A percentile compares a stretch with the other conserved stretches of the same genome.
Evolutionary conservation across 2,888 invertebrate species (phyloP).

Genomic region (Drosophila melanosoma): DNA sequence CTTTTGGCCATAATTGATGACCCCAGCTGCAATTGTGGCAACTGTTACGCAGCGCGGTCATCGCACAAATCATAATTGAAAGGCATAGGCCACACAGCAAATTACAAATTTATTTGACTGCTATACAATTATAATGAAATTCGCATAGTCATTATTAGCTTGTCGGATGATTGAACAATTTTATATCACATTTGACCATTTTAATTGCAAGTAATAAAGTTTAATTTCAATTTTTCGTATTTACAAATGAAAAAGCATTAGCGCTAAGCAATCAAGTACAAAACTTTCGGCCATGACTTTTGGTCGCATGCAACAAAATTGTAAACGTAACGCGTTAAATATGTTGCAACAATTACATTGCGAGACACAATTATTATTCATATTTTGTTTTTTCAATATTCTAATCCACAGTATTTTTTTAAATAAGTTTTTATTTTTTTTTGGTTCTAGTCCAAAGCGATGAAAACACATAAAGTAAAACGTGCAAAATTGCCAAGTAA

Average conservation of each 20-base stretch:
- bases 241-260: conserved; percentile 46
- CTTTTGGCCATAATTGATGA: conserved; percentile 34
- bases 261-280: conserved; percentile 37
- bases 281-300: conserved; percentile 3
- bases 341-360: conserved; percentile 14
- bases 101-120: conserved; percentile 58
- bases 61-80: conserved; percentile 55
- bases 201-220: conserved; percentile 14
- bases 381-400: conserved; percentile 13
- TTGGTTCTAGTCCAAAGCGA: conserved; percentile 11
- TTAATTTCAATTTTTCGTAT: conserved; percentile 30
- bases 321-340: conserved; percentile 5
- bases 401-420: background rate
- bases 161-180: conserved; percentile 2
- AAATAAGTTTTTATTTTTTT: conserved; percentile 5
- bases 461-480: conserved; percentile 43
- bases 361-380: background rate
- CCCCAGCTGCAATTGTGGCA: conserved; percentile 35
- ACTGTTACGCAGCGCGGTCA: conserved; percentile 6
- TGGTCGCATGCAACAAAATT: conserved; percentile 49
- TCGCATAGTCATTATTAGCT: conserved; percentile 46
- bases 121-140: conserved; percentile 67
- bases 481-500: conserved; percentile 54
- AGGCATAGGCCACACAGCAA: conserved; percentile 36
- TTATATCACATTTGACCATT: conserved; percentile 1